A percentile compares a stretch with the other conserved stretches of the same genome.
Evolutionary conservation across 1,140 invertebrate species (phyloP).

Genomic region (Araneus ventricosus): DNA sequence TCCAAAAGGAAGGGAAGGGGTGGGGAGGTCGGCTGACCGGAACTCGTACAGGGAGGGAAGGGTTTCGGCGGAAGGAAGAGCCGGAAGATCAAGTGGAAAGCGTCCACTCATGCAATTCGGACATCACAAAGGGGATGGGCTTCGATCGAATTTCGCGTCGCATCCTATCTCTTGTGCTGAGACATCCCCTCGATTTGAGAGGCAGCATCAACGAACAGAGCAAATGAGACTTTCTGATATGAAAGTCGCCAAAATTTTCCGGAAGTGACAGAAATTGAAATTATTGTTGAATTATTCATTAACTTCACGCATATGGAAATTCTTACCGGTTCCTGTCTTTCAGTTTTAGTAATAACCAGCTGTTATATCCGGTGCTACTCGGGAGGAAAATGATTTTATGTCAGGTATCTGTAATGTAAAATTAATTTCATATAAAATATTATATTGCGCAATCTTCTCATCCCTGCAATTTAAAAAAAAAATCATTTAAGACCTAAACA

Average conservation of each 20-base stretch:
- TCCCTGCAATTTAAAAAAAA: too few relatives aligned
- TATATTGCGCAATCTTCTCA: too few relatives aligned
- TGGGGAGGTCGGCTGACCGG: conserved; percentile 29
- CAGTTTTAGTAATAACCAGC: too few relatives aligned
- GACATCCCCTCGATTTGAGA: neutral
- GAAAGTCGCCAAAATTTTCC: too few relatives aligned
- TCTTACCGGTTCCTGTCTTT: too few relatives aligned
- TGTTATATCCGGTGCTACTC: too few relatives aligned
- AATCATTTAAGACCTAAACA: too few relatives aligned
- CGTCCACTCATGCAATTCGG: conserved; percentile 62
- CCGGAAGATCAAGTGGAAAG: conserved; percentile 68
- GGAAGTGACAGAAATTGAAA: neutral
- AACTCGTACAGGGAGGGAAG: neutral
- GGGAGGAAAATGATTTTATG: too few relatives aligned
- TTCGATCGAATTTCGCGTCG: conserved; percentile 45
- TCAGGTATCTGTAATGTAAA: too few relatives aligned
- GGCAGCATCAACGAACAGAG: neutral
- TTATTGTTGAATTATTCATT: too few relatives aligned
- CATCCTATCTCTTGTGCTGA: conserved; percentile 1
- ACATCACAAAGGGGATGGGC: conserved; percentile 42
- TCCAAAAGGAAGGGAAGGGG: neutral
- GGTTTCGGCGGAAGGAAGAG: conserved; percentile 63
- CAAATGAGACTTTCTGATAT: neutral
- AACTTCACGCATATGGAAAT: too few relatives aligned
- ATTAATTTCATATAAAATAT: too few relatives aligned